A percentile compares a stretch with the other conserved stretches of the same genome.
Conservation (phyloP, 92 coral and sea anemone genomes). For the Blastomussa wellsi region DNA sequence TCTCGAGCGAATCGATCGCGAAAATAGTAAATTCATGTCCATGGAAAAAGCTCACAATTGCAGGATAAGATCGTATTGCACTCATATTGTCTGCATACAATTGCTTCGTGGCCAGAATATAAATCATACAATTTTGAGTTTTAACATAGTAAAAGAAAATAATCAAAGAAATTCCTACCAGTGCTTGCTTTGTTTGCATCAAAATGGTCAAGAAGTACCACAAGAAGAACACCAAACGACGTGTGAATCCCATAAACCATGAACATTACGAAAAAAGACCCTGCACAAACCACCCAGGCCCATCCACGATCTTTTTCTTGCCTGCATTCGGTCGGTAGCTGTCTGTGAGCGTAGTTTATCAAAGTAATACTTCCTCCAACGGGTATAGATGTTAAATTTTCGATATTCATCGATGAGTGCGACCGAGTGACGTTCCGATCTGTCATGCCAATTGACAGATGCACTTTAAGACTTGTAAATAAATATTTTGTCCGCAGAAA, state of each 20-base stretch:
- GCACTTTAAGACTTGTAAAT: background rate
- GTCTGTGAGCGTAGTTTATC: slow-evolving; percentile 63
- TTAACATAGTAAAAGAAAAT: too few species aligned
- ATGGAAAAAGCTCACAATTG: background rate
- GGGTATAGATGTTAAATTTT: slow-evolving; percentile 70
- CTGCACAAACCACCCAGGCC: slow-evolving; percentile 87
- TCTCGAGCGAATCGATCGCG: background rate
- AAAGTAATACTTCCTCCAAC: slow-evolving; percentile 79
- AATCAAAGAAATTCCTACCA: too few species aligned
- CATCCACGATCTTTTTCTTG: slow-evolving; percentile 60
- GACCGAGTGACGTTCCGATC: slow-evolving; percentile 32
- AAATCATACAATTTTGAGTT: too few species aligned
- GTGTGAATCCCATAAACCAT: slow-evolving; percentile 86
- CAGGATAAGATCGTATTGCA: background rate
- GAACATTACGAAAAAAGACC: slow-evolving; percentile 82
- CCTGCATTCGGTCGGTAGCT: slow-evolving; percentile 29
- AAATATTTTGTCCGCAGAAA: background rate
- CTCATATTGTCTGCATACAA: background rate
- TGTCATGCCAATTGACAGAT: slow-evolving; percentile 6
- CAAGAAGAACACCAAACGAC: slow-evolving; percentile 79
- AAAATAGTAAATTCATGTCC: background rate
- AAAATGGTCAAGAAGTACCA: slow-evolving; percentile 72
- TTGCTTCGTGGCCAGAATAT: too few species aligned
- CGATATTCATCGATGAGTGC: slow-evolving; percentile 68
- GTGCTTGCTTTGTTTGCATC: slow-evolving; percentile 80